These are phyloP conservation scores for Vicugna pacos DNA, from an alignment of 2,113 vertebrate genomes.

Conservation along the genomic window DNA sequence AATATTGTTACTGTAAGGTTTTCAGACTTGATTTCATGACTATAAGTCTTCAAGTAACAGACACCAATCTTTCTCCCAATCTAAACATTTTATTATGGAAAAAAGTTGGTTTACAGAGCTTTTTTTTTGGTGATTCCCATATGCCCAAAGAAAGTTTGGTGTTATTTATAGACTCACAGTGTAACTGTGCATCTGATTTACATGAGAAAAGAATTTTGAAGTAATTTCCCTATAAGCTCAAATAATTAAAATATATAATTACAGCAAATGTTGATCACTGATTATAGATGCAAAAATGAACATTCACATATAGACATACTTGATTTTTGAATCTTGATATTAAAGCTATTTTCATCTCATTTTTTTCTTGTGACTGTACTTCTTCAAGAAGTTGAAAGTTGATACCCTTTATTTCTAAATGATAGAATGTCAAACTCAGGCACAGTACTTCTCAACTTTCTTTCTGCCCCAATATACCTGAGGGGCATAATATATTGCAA, in stretches of 20 bases:
- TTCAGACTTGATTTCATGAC: neutral
- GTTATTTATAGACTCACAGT: neutral
- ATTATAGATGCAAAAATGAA: neutral
- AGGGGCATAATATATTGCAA: neutral
- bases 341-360: neutral
- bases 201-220: neutral
- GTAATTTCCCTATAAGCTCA: neutral
- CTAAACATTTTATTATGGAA: neutral
- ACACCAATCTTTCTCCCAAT: neutral
- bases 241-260: neutral
- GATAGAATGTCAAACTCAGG: neutral
- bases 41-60: neutral
- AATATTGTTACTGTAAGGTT: neutral
- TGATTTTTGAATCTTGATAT: neutral
- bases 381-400: neutral
- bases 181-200: neutral
- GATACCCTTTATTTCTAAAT: neutral
- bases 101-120: neutral
- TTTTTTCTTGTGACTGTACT: neutral
- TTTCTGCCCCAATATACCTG: neutral
- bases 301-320: neutral
- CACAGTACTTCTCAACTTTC: neutral
- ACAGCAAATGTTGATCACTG: neutral
- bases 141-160: neutral
- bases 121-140: neutral